These are phyloP conservation scores for Sebastes alutus DNA, from an alignment of 2,797 vertebrate species.

Conservation along the genomic window DNA sequence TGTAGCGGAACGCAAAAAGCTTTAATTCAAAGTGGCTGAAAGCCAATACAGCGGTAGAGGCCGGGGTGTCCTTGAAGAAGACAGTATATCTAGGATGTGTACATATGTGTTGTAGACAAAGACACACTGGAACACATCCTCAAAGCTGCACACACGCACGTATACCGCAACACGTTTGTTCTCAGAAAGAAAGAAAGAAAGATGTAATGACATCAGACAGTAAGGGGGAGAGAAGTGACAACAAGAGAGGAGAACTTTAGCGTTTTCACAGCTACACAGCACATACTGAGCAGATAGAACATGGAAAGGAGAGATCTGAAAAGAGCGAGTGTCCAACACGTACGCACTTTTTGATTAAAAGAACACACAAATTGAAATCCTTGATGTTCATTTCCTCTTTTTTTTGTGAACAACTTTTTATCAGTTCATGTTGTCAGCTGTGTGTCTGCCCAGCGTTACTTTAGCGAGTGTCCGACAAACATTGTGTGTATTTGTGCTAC, in stretches of 20 bases:
- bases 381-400: not conserved
- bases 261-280: not conserved
- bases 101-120: not conserved
- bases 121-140: not conserved
- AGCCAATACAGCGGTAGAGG: conserved; percentile 12
- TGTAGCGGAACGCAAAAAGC: not conserved
- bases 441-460: too few relatives aligned
- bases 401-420: not conserved
- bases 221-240: not conserved
- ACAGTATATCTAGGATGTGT: not conserved
- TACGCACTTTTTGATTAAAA: not conserved
- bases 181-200: not conserved
- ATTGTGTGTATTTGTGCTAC: too few relatives aligned
- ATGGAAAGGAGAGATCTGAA: not conserved
- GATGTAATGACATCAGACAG: not conserved
- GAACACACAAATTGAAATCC: not conserved
- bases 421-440: too few relatives aligned
- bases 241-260: not conserved
- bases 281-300: not conserved
- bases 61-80: conserved; percentile 23
- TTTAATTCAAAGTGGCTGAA: conserved; percentile 36
- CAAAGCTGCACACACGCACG: not conserved
- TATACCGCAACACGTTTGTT: not conserved
- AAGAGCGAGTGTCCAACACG: not conserved
- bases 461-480: too few relatives aligned